Base-by-base conservation (phyloP, 1,140 invertebrate species). In the Carposina sasakii region DNA sequence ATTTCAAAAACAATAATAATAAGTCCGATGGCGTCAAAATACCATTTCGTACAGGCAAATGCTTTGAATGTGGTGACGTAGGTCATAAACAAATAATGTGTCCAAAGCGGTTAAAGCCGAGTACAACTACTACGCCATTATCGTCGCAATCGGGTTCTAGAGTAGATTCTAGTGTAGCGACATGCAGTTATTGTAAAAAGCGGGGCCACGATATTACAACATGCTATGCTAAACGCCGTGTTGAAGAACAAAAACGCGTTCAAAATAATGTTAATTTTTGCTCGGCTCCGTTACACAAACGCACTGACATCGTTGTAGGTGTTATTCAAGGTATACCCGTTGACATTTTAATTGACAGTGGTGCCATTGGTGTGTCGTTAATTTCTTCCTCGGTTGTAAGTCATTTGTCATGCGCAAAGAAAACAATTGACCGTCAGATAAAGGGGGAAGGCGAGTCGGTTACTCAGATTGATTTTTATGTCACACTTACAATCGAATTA, bases 331-430 rank as follows among this genome's bases (percentile, higher is more conserved):
- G 47, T 15, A 16, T 49, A 6, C 47, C 47, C 13, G 23, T 23
- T 2, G 47, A 49, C 19, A 28, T 49, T 3, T 16, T 49, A 2
- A 49, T 49, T 9, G 47, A 49, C 41, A 49, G 36, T 12, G 47
- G 47, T 2, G 12, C 47, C 2, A n/a, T n/a, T n/a, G 20, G 12
- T 41, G 17, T 49, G 4, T 49, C 47, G 12, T 23, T 49, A 13
- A 41, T 49, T 15, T 49, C 47, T 2, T 1, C 2, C 3, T 2
- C 10, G 9, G 2, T 41, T 12, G 3, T 49, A 1, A 49, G 41
- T 15, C 36, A 49, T 31, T 41, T 49, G 19, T 21, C 15, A 2
- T 41, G 37, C 17, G 2, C 2, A 2, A 17, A 2, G 4, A 41
- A 31, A 8, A 16, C 37, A 4, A 31, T 1, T 10, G 9, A 3